A percentile compares a stretch with the other conserved stretches of the same genome.
Evolutionary conservation across 2,113 vertebrate species (phyloP).

Genomic region (Pelmatolapia mariae): DNA sequence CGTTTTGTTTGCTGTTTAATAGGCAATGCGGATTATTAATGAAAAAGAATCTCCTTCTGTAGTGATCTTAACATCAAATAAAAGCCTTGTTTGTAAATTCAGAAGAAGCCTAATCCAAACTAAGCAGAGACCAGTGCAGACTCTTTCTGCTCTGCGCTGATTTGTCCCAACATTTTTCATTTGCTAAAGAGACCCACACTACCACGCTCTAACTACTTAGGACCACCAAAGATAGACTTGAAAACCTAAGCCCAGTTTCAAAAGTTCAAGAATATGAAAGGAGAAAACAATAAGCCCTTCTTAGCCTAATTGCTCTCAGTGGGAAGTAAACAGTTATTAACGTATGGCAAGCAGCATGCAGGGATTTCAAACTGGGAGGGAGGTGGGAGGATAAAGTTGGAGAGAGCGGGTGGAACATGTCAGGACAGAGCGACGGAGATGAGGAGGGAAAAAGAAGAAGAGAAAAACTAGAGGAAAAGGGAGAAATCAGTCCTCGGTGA

Average conservation of each 20-base stretch:
- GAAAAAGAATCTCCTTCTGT: not conserved
- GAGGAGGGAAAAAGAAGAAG: not conserved
- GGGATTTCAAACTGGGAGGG: conserved; percentile 49
- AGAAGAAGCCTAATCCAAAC: not conserved
- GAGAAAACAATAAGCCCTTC: conserved; percentile 22
- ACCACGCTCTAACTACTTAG: not conserved
- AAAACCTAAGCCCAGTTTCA: not conserved
- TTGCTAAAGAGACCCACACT: not conserved
- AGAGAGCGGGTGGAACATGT: conserved; percentile 4
- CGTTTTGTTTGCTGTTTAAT: not conserved
- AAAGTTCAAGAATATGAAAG: conserved; percentile 41
- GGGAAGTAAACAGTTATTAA: conserved; percentile 70
- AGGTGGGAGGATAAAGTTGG: conserved; percentile 13
- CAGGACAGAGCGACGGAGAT: conserved; percentile 12
- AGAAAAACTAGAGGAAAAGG: not conserved
- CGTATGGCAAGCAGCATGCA: conserved; percentile 50
- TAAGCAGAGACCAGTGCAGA: not conserved
- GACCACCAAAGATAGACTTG: not conserved
- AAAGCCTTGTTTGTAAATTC: not conserved
- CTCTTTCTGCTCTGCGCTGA: not conserved
- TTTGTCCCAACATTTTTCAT: not conserved
- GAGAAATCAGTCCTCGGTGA: conserved; percentile 13
- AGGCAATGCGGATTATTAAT: not conserved
- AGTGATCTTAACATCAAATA: not conserved
- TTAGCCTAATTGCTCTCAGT: conserved; percentile 67